Base-by-base conservation (phyloP, 2,888 invertebrate genomes). In the Ochropleura leucogaster region DNA sequence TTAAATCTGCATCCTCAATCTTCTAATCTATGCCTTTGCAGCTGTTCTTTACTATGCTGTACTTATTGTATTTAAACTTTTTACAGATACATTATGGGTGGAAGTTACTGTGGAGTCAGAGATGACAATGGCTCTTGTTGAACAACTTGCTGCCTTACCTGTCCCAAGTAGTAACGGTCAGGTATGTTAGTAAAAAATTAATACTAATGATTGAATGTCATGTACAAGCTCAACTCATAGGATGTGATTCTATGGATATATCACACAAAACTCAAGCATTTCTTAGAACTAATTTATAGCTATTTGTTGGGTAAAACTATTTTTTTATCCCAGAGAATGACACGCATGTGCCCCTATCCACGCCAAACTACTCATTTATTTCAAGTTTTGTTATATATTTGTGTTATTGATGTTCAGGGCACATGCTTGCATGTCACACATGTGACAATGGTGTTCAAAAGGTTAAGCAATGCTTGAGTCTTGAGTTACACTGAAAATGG, bases 31-130 rank as follows among this genome's bases (percentile, higher is more conserved):
- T 30, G 18, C 1, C 20, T 18, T 9, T 64, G 12, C 20, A 79
- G 12, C 44, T 49, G 46, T 72, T 65, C 0, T 46, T 51, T 49
- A 49, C 8, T 55, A 47, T 16, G 30, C 5, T 57, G 7, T 30
- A 53, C 40, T 47, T 12, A 49, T 62, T 65, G 12, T 63, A 49
- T 63, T 62, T 67, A 46, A 46, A 77, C 74, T 72, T 81, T 63
- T 95, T 95, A 74, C 93, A 98, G 98, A 98, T 94, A 97, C 98
- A 74, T 97, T 98, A 91, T 98, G 98, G 98, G 97, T 98, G 81
- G 98, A 98, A 91, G 96, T 98, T 68, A 97, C 97, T 64, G 98
- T 99, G 55, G 98, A 98, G 82, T 98, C 98, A 89, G 97, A 97
- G 90, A 98, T 98, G 85, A 97, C 98, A 55, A 96, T 98, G 93